These are phyloP conservation scores for Neogobius melanostomus DNA, from an alignment of 2,113 vertebrate species.

Conservation along the genomic window DNA sequence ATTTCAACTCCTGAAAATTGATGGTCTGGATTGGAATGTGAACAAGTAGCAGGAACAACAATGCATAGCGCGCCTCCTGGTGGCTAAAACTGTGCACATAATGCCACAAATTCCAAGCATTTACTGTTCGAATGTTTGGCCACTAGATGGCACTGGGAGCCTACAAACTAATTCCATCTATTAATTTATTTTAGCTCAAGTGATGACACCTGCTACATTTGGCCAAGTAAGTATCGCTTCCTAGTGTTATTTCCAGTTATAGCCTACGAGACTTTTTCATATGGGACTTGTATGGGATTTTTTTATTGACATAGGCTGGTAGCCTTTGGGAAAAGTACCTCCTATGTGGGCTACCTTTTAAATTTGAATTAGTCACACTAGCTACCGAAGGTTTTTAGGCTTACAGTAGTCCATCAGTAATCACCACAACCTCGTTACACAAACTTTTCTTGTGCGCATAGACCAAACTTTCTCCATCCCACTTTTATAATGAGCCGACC, in stretches of 20 bases:
- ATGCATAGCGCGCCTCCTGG: background rate
- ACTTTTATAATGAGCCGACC: background rate
- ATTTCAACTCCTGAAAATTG: too few relatives aligned
- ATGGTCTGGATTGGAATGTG: background rate
- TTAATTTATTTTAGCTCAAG: background rate
- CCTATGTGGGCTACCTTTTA: too few relatives aligned
- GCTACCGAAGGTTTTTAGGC: too few relatives aligned
- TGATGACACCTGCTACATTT: background rate
- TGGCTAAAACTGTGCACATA: background rate
- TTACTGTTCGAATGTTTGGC: background rate
- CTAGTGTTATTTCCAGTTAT: background rate
- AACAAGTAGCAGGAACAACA: background rate
- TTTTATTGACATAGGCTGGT: too few relatives aligned
- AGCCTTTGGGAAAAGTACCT: too few relatives aligned
- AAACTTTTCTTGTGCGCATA: background rate
- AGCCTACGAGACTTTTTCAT: too few relatives aligned
- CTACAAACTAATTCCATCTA: background rate
- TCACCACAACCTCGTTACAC: background rate
- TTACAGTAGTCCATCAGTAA: background rate
- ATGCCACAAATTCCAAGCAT: background rate
- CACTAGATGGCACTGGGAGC: background rate
- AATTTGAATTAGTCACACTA: too few relatives aligned
- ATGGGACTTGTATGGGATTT: too few relatives aligned
- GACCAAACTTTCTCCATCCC: constrained; percentile 9
- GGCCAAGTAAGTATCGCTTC: too few relatives aligned